These are phyloP conservation scores for Pyrochroa serraticornis DNA, from an alignment of 2,888 invertebrate species.

Conservation along the genomic window DNA sequence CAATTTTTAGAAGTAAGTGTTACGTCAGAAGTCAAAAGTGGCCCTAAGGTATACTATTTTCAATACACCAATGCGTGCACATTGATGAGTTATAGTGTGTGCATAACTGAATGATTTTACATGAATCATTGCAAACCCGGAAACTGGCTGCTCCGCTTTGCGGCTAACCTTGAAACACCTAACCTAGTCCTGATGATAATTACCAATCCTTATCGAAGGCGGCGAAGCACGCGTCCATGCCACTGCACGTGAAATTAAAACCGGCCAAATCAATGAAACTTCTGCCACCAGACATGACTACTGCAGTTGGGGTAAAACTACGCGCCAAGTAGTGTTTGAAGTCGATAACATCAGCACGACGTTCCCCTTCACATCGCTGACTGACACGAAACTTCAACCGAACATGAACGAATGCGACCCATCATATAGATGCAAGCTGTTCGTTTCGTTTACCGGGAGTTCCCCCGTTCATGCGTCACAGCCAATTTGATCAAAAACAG, in stretches of 20 bases:
- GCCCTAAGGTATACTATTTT: too few relatives aligned
- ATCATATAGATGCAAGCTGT: not conserved
- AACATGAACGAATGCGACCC: not conserved
- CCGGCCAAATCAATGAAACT: slow-evolving; percentile 40
- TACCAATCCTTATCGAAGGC: slow-evolving; percentile 91
- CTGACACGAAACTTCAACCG: slow-evolving; percentile 22
- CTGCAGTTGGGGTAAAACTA: slow-evolving; percentile 40
- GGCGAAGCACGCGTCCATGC: slow-evolving; percentile 89
- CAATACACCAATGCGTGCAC: too few relatives aligned
- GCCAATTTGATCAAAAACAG: too few relatives aligned
- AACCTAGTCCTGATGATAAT: slow-evolving; percentile 51
- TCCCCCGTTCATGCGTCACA: too few relatives aligned
- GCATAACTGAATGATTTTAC: too few relatives aligned
- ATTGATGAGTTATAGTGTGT: too few relatives aligned
- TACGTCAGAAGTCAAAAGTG: too few relatives aligned
- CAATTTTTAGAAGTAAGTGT: too few relatives aligned
- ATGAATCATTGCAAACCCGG: too few relatives aligned
- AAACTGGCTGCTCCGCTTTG: not conserved
- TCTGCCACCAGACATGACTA: slow-evolving; percentile 43
- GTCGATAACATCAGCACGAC: slow-evolving; percentile 30
- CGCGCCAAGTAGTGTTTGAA: slow-evolving; percentile 31
- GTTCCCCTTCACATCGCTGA: slow-evolving; percentile 23
- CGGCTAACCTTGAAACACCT: slow-evolving; percentile 18
- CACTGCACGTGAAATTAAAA: slow-evolving; percentile 37
- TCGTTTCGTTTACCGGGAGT: too few relatives aligned